These are phyloP conservation scores for Babylonia areolata DNA, from an alignment of 1,140 invertebrate species.

Conservation along the genomic window DNA sequence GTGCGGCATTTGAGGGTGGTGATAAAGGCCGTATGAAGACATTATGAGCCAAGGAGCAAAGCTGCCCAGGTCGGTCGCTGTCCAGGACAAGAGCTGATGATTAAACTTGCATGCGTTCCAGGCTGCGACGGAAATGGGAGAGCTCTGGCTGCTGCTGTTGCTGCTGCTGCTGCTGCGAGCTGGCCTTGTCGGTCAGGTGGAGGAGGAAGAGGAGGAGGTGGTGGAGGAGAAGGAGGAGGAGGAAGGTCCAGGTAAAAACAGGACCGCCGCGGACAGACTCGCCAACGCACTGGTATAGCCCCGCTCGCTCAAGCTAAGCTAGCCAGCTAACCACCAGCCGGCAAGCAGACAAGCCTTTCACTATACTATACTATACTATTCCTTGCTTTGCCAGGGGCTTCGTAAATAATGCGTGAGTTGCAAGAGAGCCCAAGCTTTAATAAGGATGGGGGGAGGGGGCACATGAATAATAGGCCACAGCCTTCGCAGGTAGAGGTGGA, in stretches of 20 bases:
- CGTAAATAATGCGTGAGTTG: constrained; percentile 30
- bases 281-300: background rate
- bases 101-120: constrained; percentile 20
- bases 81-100: background rate
- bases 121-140: background rate
- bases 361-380: no score
- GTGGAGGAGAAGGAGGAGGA: no score
- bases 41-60: background rate
- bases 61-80: background rate
- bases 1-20: constrained; percentile 29
- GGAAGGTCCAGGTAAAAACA: no score
- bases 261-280: background rate
- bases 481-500: no score
- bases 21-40: constrained; percentile 16
- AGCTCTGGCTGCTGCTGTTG: background rate
- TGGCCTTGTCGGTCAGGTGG: no score
- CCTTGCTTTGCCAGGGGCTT: background rate
- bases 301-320: background rate
- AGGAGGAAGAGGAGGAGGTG: no score
- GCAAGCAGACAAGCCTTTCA: no score
- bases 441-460: no score
- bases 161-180: background rate
- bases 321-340: background rate
- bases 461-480: constrained; percentile 27
- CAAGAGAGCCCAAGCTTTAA: background rate